Evolutionary conservation across 2,888 invertebrate species (phyloP).

Genomic region (Pachliopta kotzebuea): DNA sequence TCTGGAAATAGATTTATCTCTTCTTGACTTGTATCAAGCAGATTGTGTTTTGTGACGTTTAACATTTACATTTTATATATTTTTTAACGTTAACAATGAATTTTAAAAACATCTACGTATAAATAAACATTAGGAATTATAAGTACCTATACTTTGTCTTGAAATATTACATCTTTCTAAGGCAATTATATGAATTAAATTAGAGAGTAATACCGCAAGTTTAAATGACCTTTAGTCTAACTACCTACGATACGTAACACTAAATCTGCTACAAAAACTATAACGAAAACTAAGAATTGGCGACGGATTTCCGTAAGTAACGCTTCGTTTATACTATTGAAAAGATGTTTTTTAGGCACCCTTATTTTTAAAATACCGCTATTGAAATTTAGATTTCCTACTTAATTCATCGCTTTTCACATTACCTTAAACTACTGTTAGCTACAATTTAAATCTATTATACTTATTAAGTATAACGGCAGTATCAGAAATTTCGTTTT

Average conservation of each 20-base stretch:
- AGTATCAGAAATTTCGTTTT: too few species aligned
- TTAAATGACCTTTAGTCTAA: neutral
- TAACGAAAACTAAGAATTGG: neutral
- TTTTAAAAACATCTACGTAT: too few species aligned
- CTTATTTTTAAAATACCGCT: neutral
- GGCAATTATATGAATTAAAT: neutral
- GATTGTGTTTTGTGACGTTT: neutral
- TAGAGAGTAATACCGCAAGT: neutral
- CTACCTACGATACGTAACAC: neutral
- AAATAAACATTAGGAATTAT: too few species aligned
- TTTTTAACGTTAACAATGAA: neutral
- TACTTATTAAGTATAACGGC: too few species aligned
- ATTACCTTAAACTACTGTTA: neutral
- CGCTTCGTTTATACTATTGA: constrained; percentile 10
- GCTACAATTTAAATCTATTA: too few species aligned
- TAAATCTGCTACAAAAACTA: neutral
- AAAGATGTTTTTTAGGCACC: constrained; percentile 8
- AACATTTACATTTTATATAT: neutral
- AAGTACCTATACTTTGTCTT: neutral
- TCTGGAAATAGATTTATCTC: constrained; percentile 11
- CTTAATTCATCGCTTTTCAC: neutral
- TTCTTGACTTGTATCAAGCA: constrained; percentile 10
- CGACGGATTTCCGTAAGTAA: constrained; percentile 21
- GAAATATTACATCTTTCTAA: neutral
- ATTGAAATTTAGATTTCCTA: neutral